These are phyloP conservation scores for Chaetodon trifasciatus DNA, from an alignment of 2,797 vertebrate genomes.

Conservation along the genomic window DNA sequence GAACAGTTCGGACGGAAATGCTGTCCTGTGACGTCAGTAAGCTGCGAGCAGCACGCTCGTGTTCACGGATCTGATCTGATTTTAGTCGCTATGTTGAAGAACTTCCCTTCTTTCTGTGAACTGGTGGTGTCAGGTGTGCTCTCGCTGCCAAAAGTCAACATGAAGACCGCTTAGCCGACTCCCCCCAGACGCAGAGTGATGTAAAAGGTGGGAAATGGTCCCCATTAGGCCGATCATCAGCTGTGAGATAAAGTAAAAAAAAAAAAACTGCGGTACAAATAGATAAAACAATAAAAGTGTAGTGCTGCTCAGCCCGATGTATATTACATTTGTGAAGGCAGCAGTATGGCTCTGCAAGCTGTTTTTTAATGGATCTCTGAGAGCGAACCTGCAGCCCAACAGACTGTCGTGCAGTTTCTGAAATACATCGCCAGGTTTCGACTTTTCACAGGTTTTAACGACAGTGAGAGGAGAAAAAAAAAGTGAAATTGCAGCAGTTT, in stretches of 20 bases:
- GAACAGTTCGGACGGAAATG: not conserved
- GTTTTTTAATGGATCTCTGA: conserved; percentile 70
- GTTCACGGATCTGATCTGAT: not conserved
- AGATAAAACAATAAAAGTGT: conserved; percentile 53
- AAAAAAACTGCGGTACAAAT: conserved; percentile 32
- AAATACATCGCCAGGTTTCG: conserved; percentile 60
- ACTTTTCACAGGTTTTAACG: conserved; percentile 60
- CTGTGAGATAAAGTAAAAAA: conserved; percentile 23
- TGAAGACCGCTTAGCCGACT: not conserved
- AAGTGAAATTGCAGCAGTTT: conserved; percentile 74
- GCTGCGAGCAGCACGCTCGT: no score
- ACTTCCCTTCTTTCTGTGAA: not conserved
- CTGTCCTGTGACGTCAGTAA: no score
- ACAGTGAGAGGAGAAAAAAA: conserved; percentile 8
- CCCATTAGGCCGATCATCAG: conserved; percentile 44
- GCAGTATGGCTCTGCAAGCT: conserved; percentile 64
- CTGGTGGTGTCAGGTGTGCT: not conserved
- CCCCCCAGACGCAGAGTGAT: not conserved
- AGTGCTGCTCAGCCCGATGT: conserved; percentile 52
- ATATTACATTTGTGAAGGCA: conserved; percentile 63
- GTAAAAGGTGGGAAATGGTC: not conserved
- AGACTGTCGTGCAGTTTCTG: conserved; percentile 60
- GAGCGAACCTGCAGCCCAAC: conserved; percentile 69
- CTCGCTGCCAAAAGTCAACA: not conserved
- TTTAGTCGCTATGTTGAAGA: not conserved